Percentiles rank a stretch among this genome's conserved stretches.
phyloP scores from a whole-genome alignment of 2,888 invertebrate species.

The Lasius fuliginosus region DNA sequence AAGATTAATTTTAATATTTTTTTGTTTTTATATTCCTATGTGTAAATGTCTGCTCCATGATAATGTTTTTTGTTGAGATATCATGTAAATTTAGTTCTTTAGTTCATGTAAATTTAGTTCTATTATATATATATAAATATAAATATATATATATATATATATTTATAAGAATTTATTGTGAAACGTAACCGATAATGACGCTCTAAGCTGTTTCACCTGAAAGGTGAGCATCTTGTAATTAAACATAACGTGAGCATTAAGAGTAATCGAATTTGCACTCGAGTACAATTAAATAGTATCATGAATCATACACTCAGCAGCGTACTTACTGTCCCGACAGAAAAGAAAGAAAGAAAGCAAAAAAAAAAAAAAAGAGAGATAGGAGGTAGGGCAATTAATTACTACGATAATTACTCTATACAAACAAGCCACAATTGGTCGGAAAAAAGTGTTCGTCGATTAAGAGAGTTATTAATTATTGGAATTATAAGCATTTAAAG shows the following conservation, averaged over 20 bases:
- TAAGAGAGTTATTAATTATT: constrained; percentile 67
- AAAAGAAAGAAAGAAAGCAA: constrained; percentile 38
- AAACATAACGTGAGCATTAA: constrained; percentile 70
- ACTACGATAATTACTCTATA: constrained; percentile 65
- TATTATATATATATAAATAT: constrained; percentile 71
- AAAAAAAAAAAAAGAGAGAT: constrained; percentile 4
- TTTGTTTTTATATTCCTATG: constrained; percentile 84
- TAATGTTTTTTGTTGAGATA: constrained; percentile 85
- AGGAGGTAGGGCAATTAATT: constrained; percentile 65
- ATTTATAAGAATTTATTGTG: constrained; percentile 74
- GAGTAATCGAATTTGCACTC: constrained; percentile 81
- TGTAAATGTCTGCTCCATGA: constrained; percentile 85
- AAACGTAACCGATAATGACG: constrained; percentile 75
- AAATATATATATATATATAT: constrained; percentile 76
- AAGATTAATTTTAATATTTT: constrained; percentile 79
- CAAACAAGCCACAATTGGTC: constrained; percentile 66
- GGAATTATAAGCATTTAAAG: constrained; percentile 68
- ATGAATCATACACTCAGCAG: constrained; percentile 80
- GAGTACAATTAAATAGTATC: constrained; percentile 82
- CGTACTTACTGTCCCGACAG: constrained; percentile 82
- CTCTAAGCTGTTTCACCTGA: constrained; percentile 65
- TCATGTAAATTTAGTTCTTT: constrained; percentile 84
- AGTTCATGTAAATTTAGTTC: constrained; percentile 84
- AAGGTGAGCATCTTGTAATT: constrained; percentile 64
- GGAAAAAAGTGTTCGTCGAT: constrained; percentile 76